phyloP scores from a whole-genome alignment of 2,113 vertebrate genomes.

The Hydrolagus affinis region DNA sequence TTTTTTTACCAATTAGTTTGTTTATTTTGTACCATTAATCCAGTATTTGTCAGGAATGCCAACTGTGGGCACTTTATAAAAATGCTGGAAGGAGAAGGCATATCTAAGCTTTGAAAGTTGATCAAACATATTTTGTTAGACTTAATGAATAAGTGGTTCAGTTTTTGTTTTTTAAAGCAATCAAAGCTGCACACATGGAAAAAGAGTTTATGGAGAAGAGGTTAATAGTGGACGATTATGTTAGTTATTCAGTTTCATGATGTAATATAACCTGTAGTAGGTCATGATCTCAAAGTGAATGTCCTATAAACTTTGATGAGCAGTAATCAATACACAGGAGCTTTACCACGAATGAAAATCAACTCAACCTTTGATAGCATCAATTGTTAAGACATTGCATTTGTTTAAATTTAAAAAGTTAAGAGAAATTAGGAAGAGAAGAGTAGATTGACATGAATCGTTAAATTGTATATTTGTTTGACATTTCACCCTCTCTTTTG shows the following conservation, averaged over 20 bases:
- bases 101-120: too few relatives aligned
- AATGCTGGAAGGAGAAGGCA: not conserved
- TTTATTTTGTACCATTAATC: not conserved
- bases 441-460: not conserved
- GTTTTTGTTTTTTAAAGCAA: too few relatives aligned
- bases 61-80: not conserved
- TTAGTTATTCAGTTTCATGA: slow-evolving; percentile 16
- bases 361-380: not conserved
- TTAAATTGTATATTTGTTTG: not conserved
- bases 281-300: not conserved
- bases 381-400: not conserved
- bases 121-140: too few relatives aligned
- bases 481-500: not conserved
- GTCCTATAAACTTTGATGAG: not conserved
- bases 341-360: slow-evolving; percentile 6
- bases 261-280: slow-evolving; percentile 23
- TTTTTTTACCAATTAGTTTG: too few relatives aligned
- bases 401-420: not conserved
- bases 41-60: not conserved
- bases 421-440: not conserved
- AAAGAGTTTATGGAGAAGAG: slow-evolving; percentile 16
- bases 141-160: too few relatives aligned
- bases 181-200: slow-evolving; percentile 4
- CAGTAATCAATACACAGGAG: not conserved
- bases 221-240: not conserved